Evolutionary conservation across 92 coral and sea anemone genomes (phyloP).

Genomic region (Epizoanthus ramosus): DNA sequence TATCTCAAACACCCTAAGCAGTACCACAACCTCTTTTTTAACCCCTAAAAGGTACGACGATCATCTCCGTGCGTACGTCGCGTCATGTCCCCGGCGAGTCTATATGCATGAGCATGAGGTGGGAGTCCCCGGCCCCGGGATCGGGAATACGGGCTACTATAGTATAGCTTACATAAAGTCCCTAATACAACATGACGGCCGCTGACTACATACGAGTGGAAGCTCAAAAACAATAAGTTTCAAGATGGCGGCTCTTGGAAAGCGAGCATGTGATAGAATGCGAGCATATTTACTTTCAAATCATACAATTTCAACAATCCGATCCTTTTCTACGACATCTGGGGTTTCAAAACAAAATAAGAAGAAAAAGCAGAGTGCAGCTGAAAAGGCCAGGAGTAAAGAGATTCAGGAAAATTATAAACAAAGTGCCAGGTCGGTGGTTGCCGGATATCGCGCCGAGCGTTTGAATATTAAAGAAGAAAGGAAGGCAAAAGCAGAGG

Average conservation of each 20-base stretch:
- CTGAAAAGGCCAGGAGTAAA: constrained; percentile 53
- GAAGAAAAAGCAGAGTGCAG: constrained; percentile 40
- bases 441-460: constrained; percentile 63
- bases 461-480: constrained; percentile 61
- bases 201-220: not conserved
- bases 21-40: no score
- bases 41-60: no score
- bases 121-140: no score
- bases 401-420: constrained; percentile 63
- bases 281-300: constrained; percentile 8
- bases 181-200: not conserved
- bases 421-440: constrained; percentile 54
- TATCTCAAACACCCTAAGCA: no score
- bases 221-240: not conserved
- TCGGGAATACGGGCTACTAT: no score
- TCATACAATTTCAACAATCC: constrained; percentile 3
- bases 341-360: constrained; percentile 32
- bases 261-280: not conserved
- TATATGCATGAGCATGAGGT: no score
- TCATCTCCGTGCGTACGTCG: no score
- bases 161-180: not conserved
- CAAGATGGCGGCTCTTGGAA: constrained; percentile 33
- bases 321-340: constrained; percentile 40
- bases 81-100: no score
- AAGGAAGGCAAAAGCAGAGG: constrained; percentile 61